These are phyloP conservation scores for Buceros bicornis DNA, from an alignment of 2,797 vertebrate genomes.

Conservation along the genomic window DNA sequence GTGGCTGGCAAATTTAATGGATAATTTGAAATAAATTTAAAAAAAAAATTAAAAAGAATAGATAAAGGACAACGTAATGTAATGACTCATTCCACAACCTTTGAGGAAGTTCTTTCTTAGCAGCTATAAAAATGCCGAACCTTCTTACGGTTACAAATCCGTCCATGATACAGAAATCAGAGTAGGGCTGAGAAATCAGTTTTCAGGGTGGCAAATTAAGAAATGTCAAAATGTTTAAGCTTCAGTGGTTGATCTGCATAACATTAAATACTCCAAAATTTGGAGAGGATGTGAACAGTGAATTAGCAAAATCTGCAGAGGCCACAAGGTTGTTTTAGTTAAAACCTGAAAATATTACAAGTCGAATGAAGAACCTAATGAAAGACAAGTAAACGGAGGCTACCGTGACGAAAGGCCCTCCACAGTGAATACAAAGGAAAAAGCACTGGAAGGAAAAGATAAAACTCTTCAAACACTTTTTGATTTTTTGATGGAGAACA, in stretches of 20 bases:
- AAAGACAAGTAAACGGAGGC: background rate
- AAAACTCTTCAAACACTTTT: background rate
- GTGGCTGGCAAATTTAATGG: background rate
- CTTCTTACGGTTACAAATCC: background rate
- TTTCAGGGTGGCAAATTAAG: background rate
- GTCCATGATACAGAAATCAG: background rate
- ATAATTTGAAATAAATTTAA: no score
- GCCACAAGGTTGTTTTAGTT: background rate
- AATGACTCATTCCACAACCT: background rate
- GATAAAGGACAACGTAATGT: background rate
- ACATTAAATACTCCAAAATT: background rate
- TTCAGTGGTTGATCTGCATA: background rate
- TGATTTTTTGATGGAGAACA: background rate
- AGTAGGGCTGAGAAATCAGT: background rate
- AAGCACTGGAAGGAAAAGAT: background rate
- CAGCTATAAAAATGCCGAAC: background rate
- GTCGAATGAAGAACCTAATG: background rate
- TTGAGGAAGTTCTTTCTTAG: background rate
- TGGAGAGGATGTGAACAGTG: background rate
- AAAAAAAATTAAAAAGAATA: background rate
- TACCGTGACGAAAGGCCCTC: fast-evolving
- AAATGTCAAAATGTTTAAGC: background rate
- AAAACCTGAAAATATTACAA: background rate
- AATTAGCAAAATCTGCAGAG: background rate
- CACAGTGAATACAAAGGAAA: background rate